Evolutionary conservation across 2,888 invertebrate species (phyloP).

Genomic region (Xanthia togata): DNA sequence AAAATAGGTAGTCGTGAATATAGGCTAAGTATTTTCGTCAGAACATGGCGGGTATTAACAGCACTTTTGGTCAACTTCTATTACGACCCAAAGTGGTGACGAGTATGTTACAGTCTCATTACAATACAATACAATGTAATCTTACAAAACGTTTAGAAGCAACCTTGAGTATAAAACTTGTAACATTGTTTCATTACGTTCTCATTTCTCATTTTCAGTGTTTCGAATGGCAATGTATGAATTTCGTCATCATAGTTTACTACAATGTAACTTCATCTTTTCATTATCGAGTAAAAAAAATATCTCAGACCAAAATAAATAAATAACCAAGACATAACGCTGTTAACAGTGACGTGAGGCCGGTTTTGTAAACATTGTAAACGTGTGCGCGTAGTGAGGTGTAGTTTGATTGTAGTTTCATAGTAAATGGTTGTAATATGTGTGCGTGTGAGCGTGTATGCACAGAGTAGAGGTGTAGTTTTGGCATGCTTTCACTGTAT

Average conservation of each 20-base stretch:
- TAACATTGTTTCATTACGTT: conserved; percentile 28
- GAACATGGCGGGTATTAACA: neutral
- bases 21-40: neutral
- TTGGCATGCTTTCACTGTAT: no score
- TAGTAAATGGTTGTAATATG: no score
- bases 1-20: no score
- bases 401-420: no score
- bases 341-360: no score
- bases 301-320: no score
- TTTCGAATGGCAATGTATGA: neutral
- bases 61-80: neutral
- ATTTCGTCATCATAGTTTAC: conserved; percentile 14
- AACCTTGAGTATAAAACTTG: conserved; percentile 39
- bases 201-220: conserved; percentile 26
- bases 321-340: no score
- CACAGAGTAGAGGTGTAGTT: no score
- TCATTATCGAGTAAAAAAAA: conserved; percentile 7
- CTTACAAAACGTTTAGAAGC: conserved; percentile 26
- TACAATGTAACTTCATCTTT: neutral
- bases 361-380: no score
- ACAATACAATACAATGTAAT: conserved; percentile 36
- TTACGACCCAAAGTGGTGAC: neutral
- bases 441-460: no score
- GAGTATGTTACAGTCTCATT: conserved; percentile 24
- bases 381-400: no score